Evolutionary conservation across 64 coral and sea anemone species (phyloP).

Genomic region (Dendronephthya gigantea): DNA sequence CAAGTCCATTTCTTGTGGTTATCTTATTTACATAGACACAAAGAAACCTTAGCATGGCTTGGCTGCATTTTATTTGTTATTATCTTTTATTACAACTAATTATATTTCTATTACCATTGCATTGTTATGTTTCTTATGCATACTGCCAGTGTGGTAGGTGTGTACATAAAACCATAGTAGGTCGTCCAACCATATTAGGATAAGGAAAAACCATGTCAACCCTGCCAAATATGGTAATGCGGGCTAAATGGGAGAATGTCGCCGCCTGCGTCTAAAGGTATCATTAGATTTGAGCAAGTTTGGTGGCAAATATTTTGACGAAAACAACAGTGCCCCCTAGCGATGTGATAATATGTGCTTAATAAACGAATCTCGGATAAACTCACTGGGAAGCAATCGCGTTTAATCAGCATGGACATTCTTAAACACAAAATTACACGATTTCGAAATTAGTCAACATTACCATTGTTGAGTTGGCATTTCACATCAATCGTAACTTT

Average conservation of each 20-base stretch:
- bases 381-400: too few species aligned
- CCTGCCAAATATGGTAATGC: not conserved
- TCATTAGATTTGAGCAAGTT: too few species aligned
- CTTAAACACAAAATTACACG: too few species aligned
- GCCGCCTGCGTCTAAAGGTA: too few species aligned
- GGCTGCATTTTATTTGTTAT: not conserved
- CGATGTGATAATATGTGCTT: too few species aligned
- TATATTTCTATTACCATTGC: not conserved
- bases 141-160: not conserved
- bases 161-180: not conserved
- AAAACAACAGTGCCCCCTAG: too few species aligned
- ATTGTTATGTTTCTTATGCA: not conserved
- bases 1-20: not conserved
- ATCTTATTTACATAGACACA: not conserved
- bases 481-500: too few species aligned
- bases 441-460: too few species aligned
- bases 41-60: not conserved
- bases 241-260: not conserved
- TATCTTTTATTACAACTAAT: not conserved
- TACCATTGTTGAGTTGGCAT: too few species aligned
- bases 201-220: not conserved
- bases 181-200: not conserved
- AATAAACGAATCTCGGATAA: too few species aligned
- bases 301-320: too few species aligned
- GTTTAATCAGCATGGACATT: too few species aligned